These are phyloP conservation scores for Triops cancriformis DNA, from an alignment of 1,140 invertebrate genomes.

Conservation along the genomic window DNA sequence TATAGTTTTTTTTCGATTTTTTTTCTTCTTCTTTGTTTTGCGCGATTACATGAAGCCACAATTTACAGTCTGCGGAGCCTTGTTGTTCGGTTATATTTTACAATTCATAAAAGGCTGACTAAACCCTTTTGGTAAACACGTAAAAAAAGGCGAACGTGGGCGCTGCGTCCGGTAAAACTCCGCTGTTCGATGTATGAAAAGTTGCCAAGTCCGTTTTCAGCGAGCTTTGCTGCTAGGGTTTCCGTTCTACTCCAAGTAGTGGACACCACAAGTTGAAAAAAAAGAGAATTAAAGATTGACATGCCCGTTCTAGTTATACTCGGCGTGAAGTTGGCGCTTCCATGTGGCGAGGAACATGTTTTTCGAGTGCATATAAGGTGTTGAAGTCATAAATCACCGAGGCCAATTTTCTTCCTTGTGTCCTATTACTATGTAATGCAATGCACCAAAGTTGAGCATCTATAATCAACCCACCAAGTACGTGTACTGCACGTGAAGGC, in stretches of 20 bases:
- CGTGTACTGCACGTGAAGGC: background rate
- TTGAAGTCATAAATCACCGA: background rate
- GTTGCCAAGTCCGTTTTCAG: background rate
- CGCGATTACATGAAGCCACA: background rate
- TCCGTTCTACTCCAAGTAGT: background rate
- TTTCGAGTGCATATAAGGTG: background rate
- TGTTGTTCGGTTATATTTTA: background rate
- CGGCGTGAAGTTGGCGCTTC: background rate
- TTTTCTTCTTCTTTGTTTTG: background rate
- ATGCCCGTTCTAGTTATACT: background rate
- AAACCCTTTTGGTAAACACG: background rate
- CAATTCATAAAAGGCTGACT: background rate
- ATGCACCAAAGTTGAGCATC: conserved; percentile 1
- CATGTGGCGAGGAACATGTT: background rate
- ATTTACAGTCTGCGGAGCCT: background rate
- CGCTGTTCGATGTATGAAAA: background rate
- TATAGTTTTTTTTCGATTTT: background rate
- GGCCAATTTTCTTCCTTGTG: background rate
- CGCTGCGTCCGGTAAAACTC: background rate
- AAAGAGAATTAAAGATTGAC: background rate
- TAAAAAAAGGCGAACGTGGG: background rate
- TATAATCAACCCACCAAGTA: background rate
- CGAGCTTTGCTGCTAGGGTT: no score
- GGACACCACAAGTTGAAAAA: background rate
- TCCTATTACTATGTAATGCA: conserved; percentile 1